Evolutionary conservation across 2,113 vertebrate genomes (phyloP).

Genomic region (Rousettus leschenaultii): DNA sequence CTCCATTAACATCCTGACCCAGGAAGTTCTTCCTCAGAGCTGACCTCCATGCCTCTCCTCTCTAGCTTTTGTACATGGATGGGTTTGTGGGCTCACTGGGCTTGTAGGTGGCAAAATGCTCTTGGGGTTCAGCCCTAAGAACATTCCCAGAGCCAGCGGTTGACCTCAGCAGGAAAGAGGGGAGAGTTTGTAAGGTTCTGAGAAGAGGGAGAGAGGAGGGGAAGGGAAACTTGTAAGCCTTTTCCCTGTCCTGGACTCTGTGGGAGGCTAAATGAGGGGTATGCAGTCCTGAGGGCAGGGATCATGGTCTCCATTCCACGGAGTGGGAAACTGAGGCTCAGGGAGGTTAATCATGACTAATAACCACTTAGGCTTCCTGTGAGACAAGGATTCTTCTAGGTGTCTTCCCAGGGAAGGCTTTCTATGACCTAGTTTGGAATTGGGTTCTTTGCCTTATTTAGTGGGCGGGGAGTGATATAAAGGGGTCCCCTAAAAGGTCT

Average conservation of each 20-base stretch:
- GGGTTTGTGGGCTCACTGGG: not conserved
- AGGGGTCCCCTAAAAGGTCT: not conserved
- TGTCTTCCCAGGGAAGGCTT: not conserved
- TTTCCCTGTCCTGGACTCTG: not conserved
- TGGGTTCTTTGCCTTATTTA: conserved; percentile 19
- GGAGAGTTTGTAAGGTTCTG: not conserved
- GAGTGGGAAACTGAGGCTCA: not conserved
- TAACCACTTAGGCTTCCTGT: not conserved
- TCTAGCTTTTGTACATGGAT: not conserved
- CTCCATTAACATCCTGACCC: not conserved
- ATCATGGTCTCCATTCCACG: not conserved
- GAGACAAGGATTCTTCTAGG: not conserved
- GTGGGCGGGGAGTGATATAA: not conserved
- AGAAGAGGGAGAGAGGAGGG: not conserved
- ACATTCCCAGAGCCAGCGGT: not conserved
- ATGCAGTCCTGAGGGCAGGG: not conserved
- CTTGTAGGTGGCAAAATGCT: not conserved
- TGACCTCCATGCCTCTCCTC: not conserved
- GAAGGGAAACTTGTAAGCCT: not conserved
- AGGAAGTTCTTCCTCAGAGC: conserved; percentile 41
- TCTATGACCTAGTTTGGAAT: not conserved
- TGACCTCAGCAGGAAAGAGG: not conserved
- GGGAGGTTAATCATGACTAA: not conserved
- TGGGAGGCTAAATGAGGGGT: not conserved
- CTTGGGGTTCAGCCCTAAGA: not conserved